Conservation (phyloP, 2,797 vertebrate species). For the Adelosebastes latens region DNA sequence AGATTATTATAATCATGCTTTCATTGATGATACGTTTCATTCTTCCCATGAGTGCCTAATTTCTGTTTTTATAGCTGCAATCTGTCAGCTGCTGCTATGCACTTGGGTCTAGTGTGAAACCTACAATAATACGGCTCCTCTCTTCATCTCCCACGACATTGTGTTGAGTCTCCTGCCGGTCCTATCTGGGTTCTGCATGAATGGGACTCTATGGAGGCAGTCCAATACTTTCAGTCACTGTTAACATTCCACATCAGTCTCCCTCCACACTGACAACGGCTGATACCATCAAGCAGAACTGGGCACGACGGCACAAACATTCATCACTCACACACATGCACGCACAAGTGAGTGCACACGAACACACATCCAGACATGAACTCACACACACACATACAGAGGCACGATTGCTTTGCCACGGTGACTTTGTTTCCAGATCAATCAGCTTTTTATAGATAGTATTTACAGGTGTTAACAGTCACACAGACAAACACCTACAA, state of each 20-base stretch:
- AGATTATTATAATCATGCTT: conserved; percentile 40
- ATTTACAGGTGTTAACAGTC: conserved; percentile 58
- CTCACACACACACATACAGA: neutral
- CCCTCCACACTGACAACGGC: conserved; percentile 58
- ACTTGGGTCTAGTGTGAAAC: conserved; percentile 24
- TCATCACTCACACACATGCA: conserved; percentile 26
- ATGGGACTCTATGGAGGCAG: conserved; percentile 70
- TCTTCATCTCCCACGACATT: conserved; percentile 26
- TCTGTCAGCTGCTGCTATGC: conserved; percentile 29
- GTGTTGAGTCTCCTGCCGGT: conserved; percentile 53
- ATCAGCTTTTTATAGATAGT: conserved; percentile 46
- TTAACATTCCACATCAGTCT: conserved; percentile 78
- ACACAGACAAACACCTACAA: conserved; percentile 10
- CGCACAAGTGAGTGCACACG: conserved; percentile 1
- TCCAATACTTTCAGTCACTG: conserved; percentile 71
- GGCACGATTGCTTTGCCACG: conserved; percentile 6
- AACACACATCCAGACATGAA: neutral
- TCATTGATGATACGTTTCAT: conserved; percentile 36
- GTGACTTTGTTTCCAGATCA: conserved; percentile 34
- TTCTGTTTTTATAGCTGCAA: conserved; percentile 51
- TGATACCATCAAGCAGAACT: conserved; percentile 66
- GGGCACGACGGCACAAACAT: conserved; percentile 29
- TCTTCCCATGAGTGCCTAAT: conserved; percentile 17
- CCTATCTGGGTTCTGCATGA: conserved; percentile 68
- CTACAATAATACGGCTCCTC: conserved; percentile 32